Base-by-base conservation (phyloP, 2,113 vertebrate genomes). In the Calidris pugnax region DNA sequence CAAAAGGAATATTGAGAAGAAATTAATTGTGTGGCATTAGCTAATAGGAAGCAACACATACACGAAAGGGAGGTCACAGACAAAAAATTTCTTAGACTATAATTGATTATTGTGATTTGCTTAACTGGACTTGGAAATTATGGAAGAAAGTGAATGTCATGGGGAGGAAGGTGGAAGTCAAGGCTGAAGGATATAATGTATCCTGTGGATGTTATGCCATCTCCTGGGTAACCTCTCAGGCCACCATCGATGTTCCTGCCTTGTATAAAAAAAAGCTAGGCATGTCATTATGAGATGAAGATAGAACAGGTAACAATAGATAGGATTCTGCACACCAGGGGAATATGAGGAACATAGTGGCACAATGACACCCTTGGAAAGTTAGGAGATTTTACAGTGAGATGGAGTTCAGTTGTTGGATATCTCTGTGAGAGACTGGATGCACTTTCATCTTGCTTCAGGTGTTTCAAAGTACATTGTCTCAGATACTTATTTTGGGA, bases 11-110 rank as follows among this genome's bases (percentile, higher is more conserved):
- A 97, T 82, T 5, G 39, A 96, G 97, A 97, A 97, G 82, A 95
- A 98, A 98, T 98, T 98, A 97, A 98, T 98, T 95, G 94, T 91
- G 60, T 56, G 60, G 87, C 97, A 98, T 98, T 98, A 98, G 97
- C 97, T 98, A 98, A 98, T 98, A 97, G 86, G 94, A 91, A 85
- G 83, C 80, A 94, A 85, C 62, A 85, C 48, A 37, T 77, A 71
- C 43, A 82, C 39, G 53, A 56, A 81, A 97, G 32, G 53, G 96
- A 94, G 98, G 98, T 97, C 98, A 97, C 37, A 62, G 90, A 67
- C 53, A 73, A 95, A 93, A 93, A 93, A 87, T 8, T 57, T 92
- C 95, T 91, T 94, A 95, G 91, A 85, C 91, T 57, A 51, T 97
- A 97, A 98, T 95, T 94, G 97, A 97, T 97, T 94, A 59, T 87